Evolutionary conservation across 2,888 invertebrate species (phyloP).

Genomic region (Hypomecis punctinalis): DNA sequence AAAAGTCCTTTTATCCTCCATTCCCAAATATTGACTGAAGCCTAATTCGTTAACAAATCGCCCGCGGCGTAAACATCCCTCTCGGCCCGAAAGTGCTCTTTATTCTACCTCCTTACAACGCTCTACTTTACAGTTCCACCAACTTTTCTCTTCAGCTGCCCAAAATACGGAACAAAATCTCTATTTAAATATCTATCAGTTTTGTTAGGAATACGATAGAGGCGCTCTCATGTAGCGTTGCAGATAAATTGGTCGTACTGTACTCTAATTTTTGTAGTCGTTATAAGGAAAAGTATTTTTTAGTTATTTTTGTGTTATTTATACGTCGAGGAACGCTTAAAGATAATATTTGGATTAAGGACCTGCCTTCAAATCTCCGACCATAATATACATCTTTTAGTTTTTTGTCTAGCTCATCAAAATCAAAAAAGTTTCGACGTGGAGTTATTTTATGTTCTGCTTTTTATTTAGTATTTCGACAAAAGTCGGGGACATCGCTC

Average conservation of each 20-base stretch:
- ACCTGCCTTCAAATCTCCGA: no score
- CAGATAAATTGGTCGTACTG: background rate
- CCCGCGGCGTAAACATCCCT: slow-evolving; percentile 29
- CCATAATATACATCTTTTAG: no score
- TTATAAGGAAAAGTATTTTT: slow-evolving; percentile 4
- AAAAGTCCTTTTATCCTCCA: slow-evolving; percentile 15
- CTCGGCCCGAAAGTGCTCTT: slow-evolving; percentile 11
- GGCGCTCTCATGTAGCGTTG: background rate
- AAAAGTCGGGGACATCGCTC: no score
- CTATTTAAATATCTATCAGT: background rate
- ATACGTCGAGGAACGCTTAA: no score
- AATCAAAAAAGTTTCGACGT: no score
- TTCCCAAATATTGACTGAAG: slow-evolving; percentile 30
- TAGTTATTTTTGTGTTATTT: slow-evolving; percentile 5
- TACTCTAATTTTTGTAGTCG: slow-evolving; percentile 15
- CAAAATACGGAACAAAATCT: background rate
- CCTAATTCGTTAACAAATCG: slow-evolving; percentile 34
- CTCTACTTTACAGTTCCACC: slow-evolving; percentile 1
- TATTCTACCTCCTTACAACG: slow-evolving; percentile 6
- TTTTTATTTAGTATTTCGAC: no score
- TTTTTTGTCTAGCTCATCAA: no score
- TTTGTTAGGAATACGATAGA: background rate
- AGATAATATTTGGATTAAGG: no score
- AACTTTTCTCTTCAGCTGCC: background rate
- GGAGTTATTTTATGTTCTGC: no score